Evolutionary conservation across 1,140 invertebrate species (phyloP).

Genomic region (Bicyclus anynana): DNA sequence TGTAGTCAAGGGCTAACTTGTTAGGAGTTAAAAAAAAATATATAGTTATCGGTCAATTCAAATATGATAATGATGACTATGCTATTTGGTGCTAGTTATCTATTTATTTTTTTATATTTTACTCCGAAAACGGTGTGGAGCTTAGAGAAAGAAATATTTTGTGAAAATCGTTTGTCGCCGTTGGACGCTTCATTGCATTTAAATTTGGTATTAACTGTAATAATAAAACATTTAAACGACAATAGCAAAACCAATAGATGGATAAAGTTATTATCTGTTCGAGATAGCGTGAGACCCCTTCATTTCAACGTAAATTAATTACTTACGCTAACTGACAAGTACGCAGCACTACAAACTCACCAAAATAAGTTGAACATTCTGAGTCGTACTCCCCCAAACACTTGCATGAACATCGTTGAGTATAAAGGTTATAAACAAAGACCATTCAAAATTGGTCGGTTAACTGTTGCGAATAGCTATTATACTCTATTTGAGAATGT

Average conservation of each 20-base stretch:
- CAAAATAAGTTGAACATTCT: conserved; percentile 35
- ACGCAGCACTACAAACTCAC: conserved; percentile 33
- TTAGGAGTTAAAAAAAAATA: too few relatives aligned
- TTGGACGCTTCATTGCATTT: too few relatives aligned
- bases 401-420: not conserved
- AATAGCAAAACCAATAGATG: conserved; percentile 57
- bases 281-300: conserved; percentile 58
- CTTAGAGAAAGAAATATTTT: too few relatives aligned
- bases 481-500: conserved; percentile 65
- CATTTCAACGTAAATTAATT: conserved; percentile 66
- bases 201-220: too few relatives aligned
- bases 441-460: conserved; percentile 35
- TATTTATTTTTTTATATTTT: too few relatives aligned
- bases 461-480: conserved; percentile 42
- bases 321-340: conserved; percentile 58
- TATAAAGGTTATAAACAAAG: conserved; percentile 31
- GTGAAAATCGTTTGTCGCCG: too few relatives aligned
- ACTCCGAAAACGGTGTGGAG: too few relatives aligned
- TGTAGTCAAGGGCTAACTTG: too few relatives aligned
- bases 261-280: conserved; percentile 63
- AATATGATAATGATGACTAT: too few relatives aligned
- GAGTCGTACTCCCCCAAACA: conserved; percentile 10
- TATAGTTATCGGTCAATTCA: too few relatives aligned
- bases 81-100: too few relatives aligned
- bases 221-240: conserved; percentile 25